phyloP scores from a whole-genome alignment of 1,140 invertebrate species.

The Drosophila ironensis region DNA sequence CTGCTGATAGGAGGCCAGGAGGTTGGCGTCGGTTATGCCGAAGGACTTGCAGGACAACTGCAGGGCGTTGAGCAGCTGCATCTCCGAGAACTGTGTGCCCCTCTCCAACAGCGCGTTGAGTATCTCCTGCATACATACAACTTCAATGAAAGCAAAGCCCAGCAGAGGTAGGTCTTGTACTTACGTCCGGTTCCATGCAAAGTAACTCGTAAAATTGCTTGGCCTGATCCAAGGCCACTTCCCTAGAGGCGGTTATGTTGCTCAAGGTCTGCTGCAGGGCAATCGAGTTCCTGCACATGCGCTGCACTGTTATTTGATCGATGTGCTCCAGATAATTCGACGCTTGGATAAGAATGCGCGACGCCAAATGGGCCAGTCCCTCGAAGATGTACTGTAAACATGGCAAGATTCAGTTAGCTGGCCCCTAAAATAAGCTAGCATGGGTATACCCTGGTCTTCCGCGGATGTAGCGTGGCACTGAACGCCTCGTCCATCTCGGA shows the following conservation, averaged over 20 bases:
- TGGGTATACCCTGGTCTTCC: conserved; percentile 89
- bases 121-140: conserved; percentile 87
- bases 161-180: not conserved
- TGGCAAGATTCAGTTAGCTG: conserved; percentile 31
- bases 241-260: conserved; percentile 91
- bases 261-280: conserved; percentile 93
- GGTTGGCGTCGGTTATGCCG: conserved; percentile 81
- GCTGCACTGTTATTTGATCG: conserved; percentile 90
- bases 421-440: not conserved
- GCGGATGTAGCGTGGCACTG: conserved; percentile 87
- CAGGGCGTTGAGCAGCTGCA: conserved; percentile 93
- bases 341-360: conserved; percentile 92
- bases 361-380: conserved; percentile 93
- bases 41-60: conserved; percentile 85
- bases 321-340: conserved; percentile 91
- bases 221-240: conserved; percentile 93
- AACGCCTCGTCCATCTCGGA: conserved; percentile 91
- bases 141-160: too few relatives aligned
- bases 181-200: conserved; percentile 89
- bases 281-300: conserved; percentile 93
- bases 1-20: conserved; percentile 83
- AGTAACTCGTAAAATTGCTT: conserved; percentile 95
- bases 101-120: conserved; percentile 90
- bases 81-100: conserved; percentile 91
- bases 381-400: conserved; percentile 95